phyloP scores from a whole-genome alignment of 2,888 invertebrate genomes.

The Andrena camellia region DNA sequence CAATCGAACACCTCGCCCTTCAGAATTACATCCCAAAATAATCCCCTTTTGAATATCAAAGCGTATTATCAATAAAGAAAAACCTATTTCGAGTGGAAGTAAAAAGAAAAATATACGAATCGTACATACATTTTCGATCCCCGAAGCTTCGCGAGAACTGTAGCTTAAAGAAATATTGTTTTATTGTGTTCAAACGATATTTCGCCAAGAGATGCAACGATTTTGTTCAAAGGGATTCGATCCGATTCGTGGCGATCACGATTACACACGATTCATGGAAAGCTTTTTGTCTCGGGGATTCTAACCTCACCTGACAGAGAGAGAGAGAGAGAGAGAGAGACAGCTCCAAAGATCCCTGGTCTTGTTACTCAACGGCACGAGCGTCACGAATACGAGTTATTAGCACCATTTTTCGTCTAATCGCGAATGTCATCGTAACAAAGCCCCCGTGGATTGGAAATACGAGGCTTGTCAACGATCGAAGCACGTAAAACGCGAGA shows the following conservation, averaged over 20 bases:
- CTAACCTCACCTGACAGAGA: conserved; percentile 68
- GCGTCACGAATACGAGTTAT: conserved; percentile 10
- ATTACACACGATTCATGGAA: conserved; percentile 17
- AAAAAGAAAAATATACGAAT: background rate
- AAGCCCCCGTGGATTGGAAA: background rate
- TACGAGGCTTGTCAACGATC: background rate
- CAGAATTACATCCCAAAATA: background rate
- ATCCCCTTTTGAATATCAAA: background rate
- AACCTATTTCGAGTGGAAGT: conserved; percentile 6
- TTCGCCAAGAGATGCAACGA: background rate
- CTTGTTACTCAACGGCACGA: conserved; percentile 16
- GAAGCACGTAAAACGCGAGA: conserved; percentile 39
- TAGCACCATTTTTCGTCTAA: conserved; percentile 33
- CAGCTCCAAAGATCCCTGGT: conserved; percentile 27
- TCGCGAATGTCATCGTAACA: conserved; percentile 49
- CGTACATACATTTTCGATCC: background rate
- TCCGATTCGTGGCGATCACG: conserved; percentile 14
- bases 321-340: conserved; percentile 28
- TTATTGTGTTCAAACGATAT: background rate
- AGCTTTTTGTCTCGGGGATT: conserved; percentile 33
- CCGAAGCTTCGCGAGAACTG: background rate
- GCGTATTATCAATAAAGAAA: background rate
- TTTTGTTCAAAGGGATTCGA: background rate
- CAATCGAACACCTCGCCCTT: background rate
- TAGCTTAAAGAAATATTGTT: background rate